Evolutionary conservation across 2,888 invertebrate genomes (phyloP), one percentile per base, ranked within the genome.

Genomic region (Scaptomyza polygonia): DNA sequence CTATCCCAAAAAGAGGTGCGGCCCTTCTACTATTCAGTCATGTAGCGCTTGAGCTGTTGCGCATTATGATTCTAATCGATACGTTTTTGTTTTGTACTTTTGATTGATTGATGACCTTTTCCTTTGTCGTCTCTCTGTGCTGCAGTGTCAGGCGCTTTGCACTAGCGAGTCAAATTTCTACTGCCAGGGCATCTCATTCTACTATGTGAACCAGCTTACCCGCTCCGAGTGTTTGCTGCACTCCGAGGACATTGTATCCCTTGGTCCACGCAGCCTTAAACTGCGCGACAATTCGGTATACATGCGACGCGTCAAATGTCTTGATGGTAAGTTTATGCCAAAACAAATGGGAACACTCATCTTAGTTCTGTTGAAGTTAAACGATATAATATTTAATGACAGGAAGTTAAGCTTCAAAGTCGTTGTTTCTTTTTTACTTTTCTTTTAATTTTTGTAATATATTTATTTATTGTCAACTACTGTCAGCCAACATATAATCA

Each of bases 211-310:
- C 57, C 89, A 88, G 61, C 61, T 88, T 21, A 78, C 77, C 39
- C 83, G 53, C n/a, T 89, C 91, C 42, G 79, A 92, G 66, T 97
- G 96, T 84, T 93, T 94, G 69, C 92, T 97, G 47, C 96, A 97
- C 91, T 95, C 96, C 65, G 96, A 97, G 91, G 96, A 97, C 89
- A 94, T 95, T 54, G 94, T 95, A 77, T 94, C 96, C n/a, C 93
- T 95, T 48, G 96, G 97, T 59, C 96, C 96, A 1, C 94, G 95
- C 91, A 93, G 95, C 49, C 91, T 97, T 63, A 91, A 93, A 30
- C 90, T 93, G 36, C 92, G 93, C 29, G 90, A 93, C 0, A 93
- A 93, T 30, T 95, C 95, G 8, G 93, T 94, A 39, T 97, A 97
- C 90, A 96, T 95, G 88, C 95, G 97, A 79, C 94, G 96, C 76